A percentile compares a stretch with the other conserved stretches of the same genome.
Evolutionary conservation across 2,888 invertebrate genomes (phyloP).

Genomic region (Stenurella melanura): DNA sequence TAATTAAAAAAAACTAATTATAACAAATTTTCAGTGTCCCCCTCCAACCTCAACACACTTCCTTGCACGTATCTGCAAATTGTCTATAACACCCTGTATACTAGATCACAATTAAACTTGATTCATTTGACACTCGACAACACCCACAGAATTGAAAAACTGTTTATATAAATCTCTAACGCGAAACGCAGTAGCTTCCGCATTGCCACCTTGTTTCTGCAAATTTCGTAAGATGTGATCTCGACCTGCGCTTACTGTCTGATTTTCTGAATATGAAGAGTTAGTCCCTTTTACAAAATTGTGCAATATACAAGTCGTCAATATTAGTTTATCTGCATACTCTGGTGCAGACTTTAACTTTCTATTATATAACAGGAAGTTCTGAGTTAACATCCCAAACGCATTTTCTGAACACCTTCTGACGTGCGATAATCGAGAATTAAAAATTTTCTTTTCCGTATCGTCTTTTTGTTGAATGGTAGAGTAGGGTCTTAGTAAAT

Average conservation of each 20-base stretch:
- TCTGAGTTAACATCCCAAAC: constrained; percentile 13
- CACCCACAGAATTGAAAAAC: not conserved
- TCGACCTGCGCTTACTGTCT: too few relatives aligned
- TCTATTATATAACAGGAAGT: constrained; percentile 24
- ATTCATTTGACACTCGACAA: not conserved
- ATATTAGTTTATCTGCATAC: constrained; percentile 28
- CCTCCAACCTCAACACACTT: too few relatives aligned
- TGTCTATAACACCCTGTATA: too few relatives aligned
- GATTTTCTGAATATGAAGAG: too few relatives aligned
- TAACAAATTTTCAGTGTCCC: too few relatives aligned
- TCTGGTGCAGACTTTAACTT: constrained; percentile 23
- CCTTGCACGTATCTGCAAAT: too few relatives aligned
- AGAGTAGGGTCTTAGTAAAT: not conserved
- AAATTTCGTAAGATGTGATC: too few relatives aligned
- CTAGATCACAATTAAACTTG: not conserved
- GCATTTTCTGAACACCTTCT: constrained; percentile 23
- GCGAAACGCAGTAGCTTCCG: not conserved
- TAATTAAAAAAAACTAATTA: too few relatives aligned
- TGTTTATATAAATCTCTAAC: not conserved
- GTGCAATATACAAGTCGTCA: constrained; percentile 23
- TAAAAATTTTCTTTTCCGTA: constrained; percentile 10
- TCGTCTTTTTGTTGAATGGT: constrained; percentile 24
- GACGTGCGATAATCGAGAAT: not conserved
- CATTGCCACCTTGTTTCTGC: not conserved
- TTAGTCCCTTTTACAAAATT: not conserved